Evolutionary conservation across 2,888 invertebrate genomes (phyloP).

Genomic region (Disparrhopalites patrizii): DNA sequence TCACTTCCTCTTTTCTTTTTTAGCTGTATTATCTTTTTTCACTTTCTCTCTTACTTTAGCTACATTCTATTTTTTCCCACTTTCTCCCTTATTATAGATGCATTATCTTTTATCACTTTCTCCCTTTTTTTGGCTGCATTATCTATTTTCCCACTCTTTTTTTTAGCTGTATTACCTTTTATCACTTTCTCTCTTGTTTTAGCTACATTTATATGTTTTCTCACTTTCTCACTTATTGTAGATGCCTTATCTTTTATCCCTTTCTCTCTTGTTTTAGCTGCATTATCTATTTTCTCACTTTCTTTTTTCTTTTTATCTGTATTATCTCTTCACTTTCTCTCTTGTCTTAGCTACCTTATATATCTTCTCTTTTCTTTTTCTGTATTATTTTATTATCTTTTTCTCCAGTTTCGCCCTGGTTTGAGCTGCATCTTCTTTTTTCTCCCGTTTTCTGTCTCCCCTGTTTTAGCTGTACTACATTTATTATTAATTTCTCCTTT

Average conservation of each 20-base stretch:
- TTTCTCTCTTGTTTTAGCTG: neutral
- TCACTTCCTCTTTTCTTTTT: too few species aligned
- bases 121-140: neutral
- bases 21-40: too few species aligned
- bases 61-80: too few species aligned
- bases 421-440: neutral
- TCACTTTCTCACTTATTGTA: neutral
- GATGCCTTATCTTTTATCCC: neutral
- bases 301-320: neutral
- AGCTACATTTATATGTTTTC: neutral
- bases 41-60: too few species aligned
- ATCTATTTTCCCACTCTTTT: neutral
- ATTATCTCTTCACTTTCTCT: neutral
- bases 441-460: neutral
- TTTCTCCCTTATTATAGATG: too few species aligned
- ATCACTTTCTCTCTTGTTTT: neutral
- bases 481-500: too few species aligned
- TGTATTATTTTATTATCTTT: neutral
- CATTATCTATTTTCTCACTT: neutral
- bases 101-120: too few species aligned
- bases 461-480: too few species aligned
- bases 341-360: neutral
- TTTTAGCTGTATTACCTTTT: neutral
- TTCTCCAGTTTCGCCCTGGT: neutral
- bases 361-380: neutral